Evolutionary conservation across 2,797 vertebrate species (phyloP).

Genomic region (Smutsia gigantea): DNA sequence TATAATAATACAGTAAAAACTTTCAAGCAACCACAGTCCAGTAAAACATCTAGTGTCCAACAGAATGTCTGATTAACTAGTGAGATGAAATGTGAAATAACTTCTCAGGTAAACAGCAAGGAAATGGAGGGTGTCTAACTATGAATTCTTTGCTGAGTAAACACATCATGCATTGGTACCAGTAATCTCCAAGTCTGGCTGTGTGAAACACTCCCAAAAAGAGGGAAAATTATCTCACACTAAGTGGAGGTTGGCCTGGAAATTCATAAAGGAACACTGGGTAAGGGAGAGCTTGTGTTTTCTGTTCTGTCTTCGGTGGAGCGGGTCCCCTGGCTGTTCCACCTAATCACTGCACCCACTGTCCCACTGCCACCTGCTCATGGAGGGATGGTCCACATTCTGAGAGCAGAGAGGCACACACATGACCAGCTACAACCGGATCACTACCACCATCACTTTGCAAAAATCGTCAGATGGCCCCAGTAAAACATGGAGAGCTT

Average conservation of each 20-base stretch:
- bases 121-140: not conserved
- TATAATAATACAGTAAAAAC: not conserved
- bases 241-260: not conserved
- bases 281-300: not conserved
- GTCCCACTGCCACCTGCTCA: not conserved
- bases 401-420: not conserved
- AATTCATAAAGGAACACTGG: not conserved
- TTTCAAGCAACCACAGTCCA: slow-evolving; percentile 38
- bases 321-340: not conserved
- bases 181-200: not conserved
- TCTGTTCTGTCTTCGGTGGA: not conserved
- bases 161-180: not conserved
- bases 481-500: not conserved
- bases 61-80: not conserved
- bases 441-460: not conserved
- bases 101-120: slow-evolving; percentile 44
- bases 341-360: not conserved
- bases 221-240: not conserved
- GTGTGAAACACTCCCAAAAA: not conserved
- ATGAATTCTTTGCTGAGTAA: not conserved
- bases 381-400: not conserved
- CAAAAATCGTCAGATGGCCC: not conserved
- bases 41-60: not conserved
- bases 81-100: slow-evolving; percentile 8
- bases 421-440: not conserved